Percentiles rank a stretch among this genome's conserved stretches.
Conservation (phyloP, 2,113 vertebrate species). For the Pseudolaguvia tuberculata region DNA sequence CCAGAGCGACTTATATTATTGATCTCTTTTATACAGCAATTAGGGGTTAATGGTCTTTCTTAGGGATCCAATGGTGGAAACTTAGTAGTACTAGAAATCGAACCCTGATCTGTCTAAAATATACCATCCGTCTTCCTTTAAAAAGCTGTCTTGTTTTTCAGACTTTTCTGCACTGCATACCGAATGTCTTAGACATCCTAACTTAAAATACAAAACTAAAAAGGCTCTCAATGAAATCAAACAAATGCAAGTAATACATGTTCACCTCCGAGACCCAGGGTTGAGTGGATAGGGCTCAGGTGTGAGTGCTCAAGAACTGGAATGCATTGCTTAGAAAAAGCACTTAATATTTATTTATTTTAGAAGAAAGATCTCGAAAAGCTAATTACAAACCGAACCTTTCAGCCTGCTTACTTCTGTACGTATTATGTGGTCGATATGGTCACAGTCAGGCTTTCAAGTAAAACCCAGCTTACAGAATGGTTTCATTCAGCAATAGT, state of each 20-base stretch:
- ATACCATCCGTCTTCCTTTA: background rate
- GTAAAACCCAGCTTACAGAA: conserved; percentile 16
- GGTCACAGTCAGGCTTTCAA: conserved; percentile 12
- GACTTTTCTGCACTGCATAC: conserved; percentile 6
- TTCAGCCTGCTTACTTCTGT: conserved; percentile 6
- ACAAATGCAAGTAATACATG: conserved; percentile 38
- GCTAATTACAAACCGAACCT: conserved; percentile 20
- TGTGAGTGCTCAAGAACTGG: conserved; percentile 12
- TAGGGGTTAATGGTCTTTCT: too few relatives aligned
- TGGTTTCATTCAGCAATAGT: conserved; percentile 21
- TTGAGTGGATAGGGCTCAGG: conserved; percentile 39
- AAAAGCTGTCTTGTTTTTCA: conserved; percentile 3
- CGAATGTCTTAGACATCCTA: conserved; percentile 27
- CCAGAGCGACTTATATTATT: too few relatives aligned
- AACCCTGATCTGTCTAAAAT: too few relatives aligned
- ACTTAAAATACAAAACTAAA: conserved; percentile 37
- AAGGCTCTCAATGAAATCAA: conserved; percentile 43
- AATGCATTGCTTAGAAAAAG: conserved; percentile 23
- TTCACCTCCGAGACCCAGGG: conserved; percentile 19
- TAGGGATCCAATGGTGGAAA: too few relatives aligned
- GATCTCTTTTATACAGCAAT: too few relatives aligned
- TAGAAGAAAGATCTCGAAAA: conserved; percentile 3
- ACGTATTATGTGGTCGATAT: background rate
- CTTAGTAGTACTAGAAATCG: too few relatives aligned
- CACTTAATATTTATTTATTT: conserved; percentile 24